Percentiles rank a stretch among this genome's conserved stretches.
These are phyloP conservation scores for Engraulis encrasicolus DNA, from an alignment of 2,113 vertebrate genomes.

Conservation along the genomic window DNA sequence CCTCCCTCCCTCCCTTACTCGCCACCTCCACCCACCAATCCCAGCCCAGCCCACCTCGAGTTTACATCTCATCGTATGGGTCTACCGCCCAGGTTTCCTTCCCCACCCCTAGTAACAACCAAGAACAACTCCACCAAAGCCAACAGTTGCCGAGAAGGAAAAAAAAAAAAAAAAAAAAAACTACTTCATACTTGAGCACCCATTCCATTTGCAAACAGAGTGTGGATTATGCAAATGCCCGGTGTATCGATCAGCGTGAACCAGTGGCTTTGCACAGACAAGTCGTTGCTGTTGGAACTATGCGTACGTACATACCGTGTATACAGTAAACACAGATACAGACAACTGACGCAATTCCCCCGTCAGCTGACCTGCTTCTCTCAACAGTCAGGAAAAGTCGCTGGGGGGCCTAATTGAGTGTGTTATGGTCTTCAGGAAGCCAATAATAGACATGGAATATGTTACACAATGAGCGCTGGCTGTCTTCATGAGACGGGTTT, in stretches of 20 bases:
- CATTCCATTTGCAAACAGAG: conserved; percentile 21
- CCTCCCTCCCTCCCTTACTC: too few species aligned
- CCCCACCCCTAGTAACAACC: background rate
- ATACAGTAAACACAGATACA: conserved; percentile 22
- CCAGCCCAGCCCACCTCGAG: background rate
- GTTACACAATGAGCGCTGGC: conserved; percentile 16
- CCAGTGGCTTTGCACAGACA: background rate
- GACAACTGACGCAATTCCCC: conserved; percentile 52
- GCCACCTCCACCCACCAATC: too few species aligned
- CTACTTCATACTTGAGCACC: conserved; percentile 10
- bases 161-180: background rate
- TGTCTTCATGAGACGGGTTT: background rate
- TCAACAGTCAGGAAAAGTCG: conserved; percentile 60
- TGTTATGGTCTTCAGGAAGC: conserved; percentile 50
- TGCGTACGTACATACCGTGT: too few species aligned
- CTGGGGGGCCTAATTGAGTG: conserved; percentile 67
- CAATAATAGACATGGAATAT: conserved; percentile 63
- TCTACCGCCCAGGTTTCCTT: background rate
- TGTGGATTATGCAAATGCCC: conserved; percentile 7
- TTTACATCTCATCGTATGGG: background rate
- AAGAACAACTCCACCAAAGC: background rate
- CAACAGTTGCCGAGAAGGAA: too few species aligned
- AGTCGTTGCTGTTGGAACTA: background rate
- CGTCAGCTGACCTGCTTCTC: conserved; percentile 69
- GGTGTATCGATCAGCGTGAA: background rate